phyloP scores from a whole-genome alignment of 1,140 invertebrate genomes.

The Drosophila auraria region DNA sequence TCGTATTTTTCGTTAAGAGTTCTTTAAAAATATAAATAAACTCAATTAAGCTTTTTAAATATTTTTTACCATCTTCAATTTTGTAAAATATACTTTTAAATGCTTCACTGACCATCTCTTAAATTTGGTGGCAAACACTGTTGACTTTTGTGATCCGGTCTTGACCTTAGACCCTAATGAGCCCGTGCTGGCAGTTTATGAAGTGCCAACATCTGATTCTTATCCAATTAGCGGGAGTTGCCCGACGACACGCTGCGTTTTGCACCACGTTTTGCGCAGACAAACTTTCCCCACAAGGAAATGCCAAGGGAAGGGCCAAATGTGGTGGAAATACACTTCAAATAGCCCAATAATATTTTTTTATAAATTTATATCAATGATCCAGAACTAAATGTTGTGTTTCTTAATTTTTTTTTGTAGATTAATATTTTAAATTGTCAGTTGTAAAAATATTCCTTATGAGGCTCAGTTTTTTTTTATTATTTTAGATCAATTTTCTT shows the following conservation, averaged over 20 bases:
- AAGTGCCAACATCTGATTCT: constrained; percentile 59
- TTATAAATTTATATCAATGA: too few species aligned
- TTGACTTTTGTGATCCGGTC: not conserved
- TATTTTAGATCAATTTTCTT: not conserved
- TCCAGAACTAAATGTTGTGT: not conserved
- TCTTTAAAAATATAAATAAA: not conserved
- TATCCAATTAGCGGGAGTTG: constrained; percentile 44
- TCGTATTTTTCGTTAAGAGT: constrained; percentile 5
- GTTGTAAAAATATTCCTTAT: too few species aligned
- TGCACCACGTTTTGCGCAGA: constrained; percentile 21
- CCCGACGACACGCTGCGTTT: constrained; percentile 32
- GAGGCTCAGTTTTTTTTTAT: not conserved
- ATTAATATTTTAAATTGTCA: too few species aligned
- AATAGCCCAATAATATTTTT: not conserved
- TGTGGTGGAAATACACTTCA: constrained; percentile 24
- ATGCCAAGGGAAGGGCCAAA: constrained; percentile 18
- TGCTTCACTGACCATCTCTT: not conserved
- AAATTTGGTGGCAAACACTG: not conserved
- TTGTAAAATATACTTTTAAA: not conserved
- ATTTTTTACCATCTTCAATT: not conserved
- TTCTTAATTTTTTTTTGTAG: not conserved
- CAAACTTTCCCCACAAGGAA: constrained; percentile 40
- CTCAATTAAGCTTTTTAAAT: not conserved
- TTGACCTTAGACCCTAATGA: constrained; percentile 42
- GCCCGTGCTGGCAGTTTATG: constrained; percentile 36